A percentile compares a stretch with the other conserved stretches of the same genome.
phyloP scores from a whole-genome alignment of 2,113 vertebrate genomes.

The Tychaedon coryphoeus region DNA sequence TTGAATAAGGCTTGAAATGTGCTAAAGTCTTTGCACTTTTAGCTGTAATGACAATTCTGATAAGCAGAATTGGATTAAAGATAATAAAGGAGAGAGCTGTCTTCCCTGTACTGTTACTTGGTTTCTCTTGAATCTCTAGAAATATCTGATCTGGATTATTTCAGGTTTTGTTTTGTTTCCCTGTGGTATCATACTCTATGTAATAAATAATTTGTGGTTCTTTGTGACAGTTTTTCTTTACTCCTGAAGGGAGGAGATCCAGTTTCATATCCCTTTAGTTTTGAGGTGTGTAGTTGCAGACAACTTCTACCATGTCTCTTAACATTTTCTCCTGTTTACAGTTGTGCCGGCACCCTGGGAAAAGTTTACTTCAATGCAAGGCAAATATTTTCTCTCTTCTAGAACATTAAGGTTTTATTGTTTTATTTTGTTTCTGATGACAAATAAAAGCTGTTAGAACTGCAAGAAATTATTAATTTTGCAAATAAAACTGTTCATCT shows the following conservation, averaged over 20 bases:
- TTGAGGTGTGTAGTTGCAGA: neutral
- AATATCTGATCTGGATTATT: neutral
- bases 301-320: neutral
- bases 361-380: neutral
- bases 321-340: neutral
- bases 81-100: neutral
- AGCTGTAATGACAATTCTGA: neutral
- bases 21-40: slow-evolving; percentile 12
- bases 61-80: slow-evolving; percentile 20
- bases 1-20: neutral
- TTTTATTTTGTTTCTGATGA: neutral
- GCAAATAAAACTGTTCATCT: neutral
- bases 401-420: neutral
- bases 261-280: neutral
- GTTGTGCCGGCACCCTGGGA: neutral
- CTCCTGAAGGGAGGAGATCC: neutral
- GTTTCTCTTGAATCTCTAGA: neutral
- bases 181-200: neutral
- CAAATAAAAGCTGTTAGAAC: neutral
- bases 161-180: slow-evolving; percentile 35
- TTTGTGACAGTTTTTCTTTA: slow-evolving; percentile 39
- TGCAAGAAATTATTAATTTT: neutral
- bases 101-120: neutral
- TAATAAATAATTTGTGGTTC: slow-evolving; percentile 53
- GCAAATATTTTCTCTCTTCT: slow-evolving; percentile 30